Percentiles rank a stretch among this genome's conserved stretches.
Evolutionary conservation across 2,888 invertebrate species (phyloP).

Genomic region (Eubasilissa splendida): DNA sequence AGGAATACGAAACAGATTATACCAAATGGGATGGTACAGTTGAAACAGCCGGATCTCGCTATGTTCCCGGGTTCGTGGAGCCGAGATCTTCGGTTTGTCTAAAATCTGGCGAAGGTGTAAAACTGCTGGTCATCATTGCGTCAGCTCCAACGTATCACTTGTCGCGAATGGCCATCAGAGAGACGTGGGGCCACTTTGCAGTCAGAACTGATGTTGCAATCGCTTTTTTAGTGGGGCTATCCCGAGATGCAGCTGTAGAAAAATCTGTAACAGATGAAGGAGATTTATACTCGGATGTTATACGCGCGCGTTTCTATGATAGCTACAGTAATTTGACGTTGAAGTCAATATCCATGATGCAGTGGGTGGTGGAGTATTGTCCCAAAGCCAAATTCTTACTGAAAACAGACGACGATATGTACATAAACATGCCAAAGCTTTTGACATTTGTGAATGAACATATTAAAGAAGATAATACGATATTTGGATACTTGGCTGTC

Average conservation of each 20-base stretch:
- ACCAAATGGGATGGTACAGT: too few relatives aligned
- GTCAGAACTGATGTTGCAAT: conserved; percentile 64
- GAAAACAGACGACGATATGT: conserved; percentile 29
- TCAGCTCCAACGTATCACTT: conserved; percentile 65
- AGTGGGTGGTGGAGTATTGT: conserved; percentile 26
- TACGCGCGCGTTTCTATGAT: conserved; percentile 2
- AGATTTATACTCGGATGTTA: conserved; percentile 12
- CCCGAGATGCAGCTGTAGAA: not conserved
- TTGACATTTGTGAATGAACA: conserved; percentile 5
- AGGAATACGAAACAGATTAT: too few relatives aligned
- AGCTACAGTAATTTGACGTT: not conserved
- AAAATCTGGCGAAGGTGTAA: conserved; percentile 54
- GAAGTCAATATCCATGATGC: conserved; percentile 18
- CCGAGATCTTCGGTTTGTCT: conserved; percentile 45
- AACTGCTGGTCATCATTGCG: conserved; percentile 64
- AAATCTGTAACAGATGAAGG: conserved; percentile 54
- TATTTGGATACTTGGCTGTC: conserved; percentile 9
- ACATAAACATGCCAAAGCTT: conserved; percentile 21
- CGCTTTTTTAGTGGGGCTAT: conserved; percentile 61
- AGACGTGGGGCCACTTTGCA: conserved; percentile 67
- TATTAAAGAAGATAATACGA: not conserved
- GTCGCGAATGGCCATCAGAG: conserved; percentile 66
- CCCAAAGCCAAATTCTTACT: conserved; percentile 24
- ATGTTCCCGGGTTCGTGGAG: not conserved
- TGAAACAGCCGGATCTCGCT: not conserved